Evolutionary conservation across 2,797 vertebrate species (phyloP), one percentile per base, ranked within the genome.

Genomic region (Etheostoma nigrum): DNA sequence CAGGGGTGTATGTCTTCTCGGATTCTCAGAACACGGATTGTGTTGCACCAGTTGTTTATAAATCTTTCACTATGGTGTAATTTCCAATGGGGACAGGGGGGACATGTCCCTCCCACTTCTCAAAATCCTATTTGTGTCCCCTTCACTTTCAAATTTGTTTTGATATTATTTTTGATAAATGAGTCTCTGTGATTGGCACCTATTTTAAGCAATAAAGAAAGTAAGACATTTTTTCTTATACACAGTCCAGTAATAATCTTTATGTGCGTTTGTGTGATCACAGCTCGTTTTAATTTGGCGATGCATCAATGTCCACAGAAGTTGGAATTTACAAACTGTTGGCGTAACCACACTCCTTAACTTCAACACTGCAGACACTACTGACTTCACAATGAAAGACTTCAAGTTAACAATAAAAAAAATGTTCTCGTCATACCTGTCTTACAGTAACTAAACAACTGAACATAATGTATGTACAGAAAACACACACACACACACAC

Each of bases 351-450:
- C 21, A 30, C 10, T 5, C 49, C 44, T 14, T 23, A 25, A 54
- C 23, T 4, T 62, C 40, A 61, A 33, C 36, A 78, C 58, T 70
- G 60, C 76, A 81, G 72, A 53, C 81, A 33, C 58, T 80, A 55
- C 30, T 25, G 16, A 13, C 71, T 81, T 78, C 73, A 76, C 49
- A 73, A 49, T 59, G 12, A 61, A 48, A 71, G 36, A 55, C 42
- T 64, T 54, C 63, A 61, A 74, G 53, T 25, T 60, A 57, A 71
- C 27, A 10, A 74, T 36, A 10, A 78, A 71, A 11, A 13, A 14
- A 19, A 59, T 4, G 14, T 33, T 11, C n/a, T 44, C 16, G 59
- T 7, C 21, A 48, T 16, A 73, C 15, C 53, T 53, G 57, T 49
- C 36, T 44, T 61, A 78, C 30, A 67, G 52, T 42, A 66, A 73